Conservation (phyloP, 2,888 invertebrate genomes). For the Hybos culiciformis region DNA sequence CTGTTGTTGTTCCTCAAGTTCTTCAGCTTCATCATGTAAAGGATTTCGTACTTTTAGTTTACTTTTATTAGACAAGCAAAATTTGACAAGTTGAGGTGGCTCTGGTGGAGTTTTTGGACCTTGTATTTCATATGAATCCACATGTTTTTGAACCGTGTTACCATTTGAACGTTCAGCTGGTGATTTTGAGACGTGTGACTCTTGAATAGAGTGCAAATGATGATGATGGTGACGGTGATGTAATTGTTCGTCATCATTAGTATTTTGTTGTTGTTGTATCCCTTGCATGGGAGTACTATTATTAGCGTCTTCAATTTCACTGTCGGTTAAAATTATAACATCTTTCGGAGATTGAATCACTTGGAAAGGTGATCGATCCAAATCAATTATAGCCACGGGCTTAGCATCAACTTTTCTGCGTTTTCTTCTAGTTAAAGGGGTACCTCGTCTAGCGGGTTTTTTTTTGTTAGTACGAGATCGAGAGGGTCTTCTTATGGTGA, state of each 20-base stretch:
- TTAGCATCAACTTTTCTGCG: conserved; percentile 42
- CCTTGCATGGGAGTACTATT: no score
- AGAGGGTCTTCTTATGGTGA: conserved; percentile 22
- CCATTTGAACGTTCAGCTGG: conserved; percentile 14
- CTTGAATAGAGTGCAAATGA: conserved; percentile 11
- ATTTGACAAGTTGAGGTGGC: conserved; percentile 44
- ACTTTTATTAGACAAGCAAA: conserved; percentile 40
- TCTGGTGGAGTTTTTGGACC: conserved; percentile 65
- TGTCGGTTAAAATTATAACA: conserved; percentile 72
- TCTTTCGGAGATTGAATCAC: conserved; percentile 69
- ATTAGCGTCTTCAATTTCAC: conserved; percentile 43
- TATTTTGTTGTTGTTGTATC: not conserved
- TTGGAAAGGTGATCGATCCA: conserved; percentile 72
- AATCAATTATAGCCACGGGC: conserved; percentile 73
- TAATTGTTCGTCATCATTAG: not conserved
- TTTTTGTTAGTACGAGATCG: conserved; percentile 17
- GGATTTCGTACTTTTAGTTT: conserved; percentile 46
- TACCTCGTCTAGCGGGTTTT: conserved; percentile 17
- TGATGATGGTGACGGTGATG: conserved; percentile 14
- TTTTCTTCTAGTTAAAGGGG: conserved; percentile 24
- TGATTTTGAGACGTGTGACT: conserved; percentile 21
- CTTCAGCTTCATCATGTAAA: conserved; percentile 37
- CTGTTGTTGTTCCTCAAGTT: conserved; percentile 4
- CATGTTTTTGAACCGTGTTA: conserved; percentile 14
- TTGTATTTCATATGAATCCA: conserved; percentile 31